Evolutionary conservation across 2,113 vertebrate genomes (phyloP), one percentile per base, ranked within the genome.

Genomic region (Percopsis transmontana): DNA sequence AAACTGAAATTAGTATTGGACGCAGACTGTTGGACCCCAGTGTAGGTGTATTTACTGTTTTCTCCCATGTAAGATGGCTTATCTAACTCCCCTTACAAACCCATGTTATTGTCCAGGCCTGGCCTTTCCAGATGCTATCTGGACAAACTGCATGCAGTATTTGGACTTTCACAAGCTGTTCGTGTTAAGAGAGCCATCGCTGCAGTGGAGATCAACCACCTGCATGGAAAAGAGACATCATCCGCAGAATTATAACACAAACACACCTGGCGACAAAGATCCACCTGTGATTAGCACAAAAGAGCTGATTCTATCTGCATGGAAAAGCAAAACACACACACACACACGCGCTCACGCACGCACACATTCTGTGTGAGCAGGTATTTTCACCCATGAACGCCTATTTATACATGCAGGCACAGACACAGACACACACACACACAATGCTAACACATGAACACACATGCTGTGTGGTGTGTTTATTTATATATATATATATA

Each of bases 251-350:
- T 66, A 80, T 66, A 82, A 70, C 42, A 74, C 14, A 55, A 16
- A 52, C 58, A 42, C 24, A 40, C 59, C 48, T 38, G 70, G 18
- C 11, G 56, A 68, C 16, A 77, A 68, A 68, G 61, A 75, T 81
- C 66, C 21, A 42, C 40, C 24, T 27, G 11, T 4, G 68, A 85
- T 66, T 74, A 61, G 47, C 40, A 58, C 52, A 54, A 63, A 58
- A 72, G n/a, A 62, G 60, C 16, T 56, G 74, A 87, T 84, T 71
- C 70, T 45, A 68, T 66, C 63, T 71, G 55, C 21, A 23, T 45
- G 70, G 68, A 38, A 48, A 64, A 33, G 27, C 27, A 15, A 47
- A 3, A 58, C 38, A 57, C 24, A 39, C 55, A 40, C 55, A 39
- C 15, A 57, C 16, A 57, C 54, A 8, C 53, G 24, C 53, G 8